These are phyloP conservation scores for Physeter macrocephalus DNA, from an alignment of 2,113 vertebrate species.

Conservation along the genomic window DNA sequence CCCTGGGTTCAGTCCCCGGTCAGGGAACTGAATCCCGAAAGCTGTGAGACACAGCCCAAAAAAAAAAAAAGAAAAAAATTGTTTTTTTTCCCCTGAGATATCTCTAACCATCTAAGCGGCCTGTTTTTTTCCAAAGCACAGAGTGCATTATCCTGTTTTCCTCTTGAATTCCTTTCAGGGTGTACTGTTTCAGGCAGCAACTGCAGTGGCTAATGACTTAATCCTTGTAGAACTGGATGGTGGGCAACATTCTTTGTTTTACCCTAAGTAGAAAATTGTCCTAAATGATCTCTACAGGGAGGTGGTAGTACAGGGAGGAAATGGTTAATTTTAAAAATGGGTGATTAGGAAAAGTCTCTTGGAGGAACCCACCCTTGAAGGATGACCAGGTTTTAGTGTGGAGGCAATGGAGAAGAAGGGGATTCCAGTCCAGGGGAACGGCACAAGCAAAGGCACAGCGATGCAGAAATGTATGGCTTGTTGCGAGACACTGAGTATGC, in stretches of 20 bases:
- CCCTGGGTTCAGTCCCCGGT: not conserved
- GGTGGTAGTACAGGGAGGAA: not conserved
- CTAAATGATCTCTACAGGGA: not conserved
- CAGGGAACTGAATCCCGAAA: not conserved
- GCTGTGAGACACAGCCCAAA: fast-evolving
- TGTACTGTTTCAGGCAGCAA: not conserved
- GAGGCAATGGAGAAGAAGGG: not conserved
- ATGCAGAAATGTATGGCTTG: fast-evolving
- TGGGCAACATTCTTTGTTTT: not conserved
- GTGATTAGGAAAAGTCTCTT: not conserved
- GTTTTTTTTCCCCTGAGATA: not conserved
- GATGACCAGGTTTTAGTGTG: not conserved
- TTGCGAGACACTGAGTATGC: not conserved
- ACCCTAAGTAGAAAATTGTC: not conserved
- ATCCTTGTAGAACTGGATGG: not conserved
- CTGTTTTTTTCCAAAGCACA: not conserved
- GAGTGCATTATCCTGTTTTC: not conserved
- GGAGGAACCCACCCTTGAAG: not conserved
- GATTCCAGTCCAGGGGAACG: not conserved
- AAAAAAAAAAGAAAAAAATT: too few relatives aligned
- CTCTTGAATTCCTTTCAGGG: not conserved
- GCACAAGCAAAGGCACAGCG: not conserved
- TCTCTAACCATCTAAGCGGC: not conserved
- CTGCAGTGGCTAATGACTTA: not conserved
- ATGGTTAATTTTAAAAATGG: not conserved